A percentile compares a stretch with the other conserved stretches of the same genome.
These are phyloP conservation scores for Spinibarbus caldwelli DNA, from an alignment of 2,797 vertebrate genomes.

Conservation along the genomic window DNA sequence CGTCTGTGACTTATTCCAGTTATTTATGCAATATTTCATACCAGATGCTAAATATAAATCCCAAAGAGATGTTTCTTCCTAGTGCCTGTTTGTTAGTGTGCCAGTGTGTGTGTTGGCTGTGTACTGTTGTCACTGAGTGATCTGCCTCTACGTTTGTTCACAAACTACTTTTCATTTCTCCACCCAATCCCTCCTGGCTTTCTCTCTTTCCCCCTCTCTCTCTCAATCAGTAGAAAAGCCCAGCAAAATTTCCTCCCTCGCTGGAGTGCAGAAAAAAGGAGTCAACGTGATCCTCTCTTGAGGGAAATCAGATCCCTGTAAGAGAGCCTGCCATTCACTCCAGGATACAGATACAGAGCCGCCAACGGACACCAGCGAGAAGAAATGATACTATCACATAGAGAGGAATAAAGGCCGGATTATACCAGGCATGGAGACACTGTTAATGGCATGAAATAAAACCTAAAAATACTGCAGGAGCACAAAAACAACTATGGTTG, in stretches of 20 bases:
- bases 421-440: conserved; percentile 60
- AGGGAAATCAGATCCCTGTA: conserved; percentile 76
- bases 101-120: conserved; percentile 53
- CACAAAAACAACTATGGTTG: conserved; percentile 45
- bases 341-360: conserved; percentile 60
- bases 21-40: conserved; percentile 85
- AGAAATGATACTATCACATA: conserved; percentile 66
- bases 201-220: no score
- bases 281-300: conserved; percentile 78
- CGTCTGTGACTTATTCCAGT: conserved; percentile 81
- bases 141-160: conserved; percentile 75
- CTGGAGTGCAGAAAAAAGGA: conserved; percentile 74
- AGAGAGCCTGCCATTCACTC: conserved; percentile 68
- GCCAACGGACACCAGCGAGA: conserved; percentile 53
- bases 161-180: conserved; percentile 74
- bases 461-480: conserved; percentile 46
- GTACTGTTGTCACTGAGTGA: conserved; percentile 70
- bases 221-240: conserved; percentile 63
- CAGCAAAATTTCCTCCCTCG: conserved; percentile 61
- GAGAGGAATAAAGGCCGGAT: conserved; percentile 57
- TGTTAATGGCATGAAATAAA: conserved; percentile 53
- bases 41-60: conserved; percentile 85
- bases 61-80: conserved; percentile 70
- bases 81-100: conserved; percentile 45
- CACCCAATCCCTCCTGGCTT: conserved; percentile 52